These are phyloP conservation scores for Orgyia antiqua DNA, from an alignment of 2,888 invertebrate species.

Conservation along the genomic window DNA sequence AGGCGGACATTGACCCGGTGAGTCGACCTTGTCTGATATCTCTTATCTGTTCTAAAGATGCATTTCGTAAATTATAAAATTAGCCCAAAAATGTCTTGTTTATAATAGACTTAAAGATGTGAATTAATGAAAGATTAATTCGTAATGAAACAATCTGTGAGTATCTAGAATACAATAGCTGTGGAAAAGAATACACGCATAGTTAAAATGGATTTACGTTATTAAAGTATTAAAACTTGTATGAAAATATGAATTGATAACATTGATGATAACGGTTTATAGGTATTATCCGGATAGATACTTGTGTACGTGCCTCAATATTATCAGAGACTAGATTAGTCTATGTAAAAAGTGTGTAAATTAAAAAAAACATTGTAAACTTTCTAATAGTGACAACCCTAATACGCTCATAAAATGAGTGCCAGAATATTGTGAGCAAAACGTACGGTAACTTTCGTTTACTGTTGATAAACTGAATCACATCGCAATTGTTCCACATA, in stretches of 20 bases:
- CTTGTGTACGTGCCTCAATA: too few relatives aligned
- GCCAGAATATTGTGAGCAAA: slow-evolving; percentile 10
- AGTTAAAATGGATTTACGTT: slow-evolving; percentile 8
- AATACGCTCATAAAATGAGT: slow-evolving; percentile 8
- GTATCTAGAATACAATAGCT: slow-evolving; percentile 12
- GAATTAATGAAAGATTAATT: slow-evolving; percentile 9
- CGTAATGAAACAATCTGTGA: slow-evolving; percentile 18
- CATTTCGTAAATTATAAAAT: background rate
- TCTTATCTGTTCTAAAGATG: slow-evolving; percentile 41
- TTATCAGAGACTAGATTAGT: too few relatives aligned
- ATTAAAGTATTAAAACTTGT: slow-evolving; percentile 14
- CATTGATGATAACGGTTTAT: slow-evolving; percentile 18
- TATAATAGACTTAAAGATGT: too few relatives aligned
- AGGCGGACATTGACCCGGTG: slow-evolving; percentile 90
- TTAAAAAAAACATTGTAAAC: slow-evolving; percentile 7
- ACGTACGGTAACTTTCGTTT: slow-evolving; percentile 19
- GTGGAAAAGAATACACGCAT: slow-evolving; percentile 13
- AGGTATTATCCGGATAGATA: too few relatives aligned
- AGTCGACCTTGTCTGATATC: slow-evolving; percentile 72
- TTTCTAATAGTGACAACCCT: slow-evolving; percentile 29
- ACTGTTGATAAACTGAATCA: slow-evolving; percentile 26
- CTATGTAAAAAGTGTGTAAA: too few relatives aligned
- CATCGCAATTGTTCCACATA: slow-evolving; percentile 13
- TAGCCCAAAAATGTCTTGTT: background rate
- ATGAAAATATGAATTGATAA: slow-evolving; percentile 18